phyloP scores from a whole-genome alignment of 2,888 invertebrate genomes.

The Limnephilus marmoratus region DNA sequence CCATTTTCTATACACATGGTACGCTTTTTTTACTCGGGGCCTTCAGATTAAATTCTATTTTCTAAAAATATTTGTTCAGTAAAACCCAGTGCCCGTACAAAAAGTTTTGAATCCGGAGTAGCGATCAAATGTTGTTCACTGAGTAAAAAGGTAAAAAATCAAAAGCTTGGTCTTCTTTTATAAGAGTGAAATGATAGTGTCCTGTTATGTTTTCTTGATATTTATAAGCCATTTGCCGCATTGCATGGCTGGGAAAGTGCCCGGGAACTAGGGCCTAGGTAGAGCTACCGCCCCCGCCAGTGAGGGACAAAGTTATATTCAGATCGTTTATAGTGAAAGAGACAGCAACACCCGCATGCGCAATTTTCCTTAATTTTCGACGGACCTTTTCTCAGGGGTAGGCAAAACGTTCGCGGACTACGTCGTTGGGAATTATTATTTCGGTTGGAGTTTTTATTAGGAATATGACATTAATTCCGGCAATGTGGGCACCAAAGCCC shows the following conservation, averaged over 20 bases:
- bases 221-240: constrained; percentile 44
- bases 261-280: constrained; percentile 65
- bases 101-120: background rate
- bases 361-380: constrained; percentile 45
- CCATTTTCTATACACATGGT: background rate
- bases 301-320: constrained; percentile 46
- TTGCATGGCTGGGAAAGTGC: constrained; percentile 54
- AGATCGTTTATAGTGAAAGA: background rate
- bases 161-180: background rate
- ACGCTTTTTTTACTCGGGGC: background rate
- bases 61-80: background rate
- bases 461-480: background rate
- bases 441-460: background rate
- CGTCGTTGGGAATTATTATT: constrained; percentile 24
- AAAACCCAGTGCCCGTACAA: constrained; percentile 2
- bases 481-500: background rate
- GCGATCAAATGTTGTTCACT: background rate
- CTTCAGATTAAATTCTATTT: background rate
- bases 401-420: constrained; percentile 13
- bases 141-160: background rate
- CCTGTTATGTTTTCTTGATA: background rate
- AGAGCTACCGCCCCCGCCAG: constrained; percentile 66
- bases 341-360: constrained; percentile 46
- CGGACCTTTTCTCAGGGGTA: constrained; percentile 44
- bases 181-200: too few relatives aligned